Base-by-base conservation (phyloP, 2,888 invertebrate genomes). In the Saturnia japonica region DNA sequence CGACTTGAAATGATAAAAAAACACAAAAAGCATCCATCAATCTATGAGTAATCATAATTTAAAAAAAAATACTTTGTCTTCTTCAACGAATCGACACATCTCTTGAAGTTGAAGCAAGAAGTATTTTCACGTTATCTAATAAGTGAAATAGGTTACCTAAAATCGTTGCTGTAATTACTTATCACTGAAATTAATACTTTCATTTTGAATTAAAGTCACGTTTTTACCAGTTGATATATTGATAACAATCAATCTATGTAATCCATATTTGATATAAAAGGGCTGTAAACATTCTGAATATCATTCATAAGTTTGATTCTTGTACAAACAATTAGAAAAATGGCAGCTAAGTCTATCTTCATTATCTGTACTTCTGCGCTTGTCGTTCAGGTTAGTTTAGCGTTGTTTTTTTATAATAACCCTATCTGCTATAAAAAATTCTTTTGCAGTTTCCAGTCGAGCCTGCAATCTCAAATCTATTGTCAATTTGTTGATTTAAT, bases 361-460 rank as follows among this genome's bases (percentile, higher is more conserved):
- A 40, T 72, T 19, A 42, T 75, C 57, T 74, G 72, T 68, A 72
- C 72, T n/a, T 68, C 71, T 14, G 74, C 75, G 45, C 76, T 76
- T 70, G 71, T 79, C 43, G 68, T 76, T 66, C 75, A 80, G 77
- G 79, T 80, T 74, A 74, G 69, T 67, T 43, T 7, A 57, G 22
- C 9, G 8, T 12, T 57, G 0, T 11, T 12, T 25, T 57, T 12
- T 25, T 25, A 14, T 19, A 47, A 19, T 47, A 19, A 4, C 45
- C 22, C 1, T 0, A 22, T 25, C 54, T 54, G n/a, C 6, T 54
- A n/a, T n/a, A n/a, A n/a, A 19, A 54, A 51, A n/a, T n/a, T n/a
- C 6, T 7, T 54, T 22, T 22, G 1, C 8, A 22, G n/a, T 54
- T 8, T n/a, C 9, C 9, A 54, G 22, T 22, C 11, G 19, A n/a